phyloP scores from a whole-genome alignment of 2,888 invertebrate genomes.

The Eilema depressum region DNA sequence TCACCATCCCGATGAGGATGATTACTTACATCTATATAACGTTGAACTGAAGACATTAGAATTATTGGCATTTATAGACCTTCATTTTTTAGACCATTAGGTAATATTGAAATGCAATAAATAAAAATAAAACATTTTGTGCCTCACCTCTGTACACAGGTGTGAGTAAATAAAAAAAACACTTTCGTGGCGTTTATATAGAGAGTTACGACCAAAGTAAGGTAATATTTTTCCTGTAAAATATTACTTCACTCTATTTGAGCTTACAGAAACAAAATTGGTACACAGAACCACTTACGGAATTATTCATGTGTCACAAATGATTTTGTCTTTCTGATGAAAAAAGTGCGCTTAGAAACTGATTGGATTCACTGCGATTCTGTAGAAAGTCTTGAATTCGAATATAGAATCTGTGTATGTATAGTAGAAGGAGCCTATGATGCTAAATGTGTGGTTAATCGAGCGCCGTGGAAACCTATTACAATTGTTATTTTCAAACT shows the following conservation, averaged over 20 bases:
- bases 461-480: too few species aligned
- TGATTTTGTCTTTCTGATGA: not conserved
- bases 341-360: not conserved
- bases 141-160: not conserved
- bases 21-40: too few species aligned
- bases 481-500: too few species aligned
- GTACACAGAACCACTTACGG: not conserved
- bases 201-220: not conserved
- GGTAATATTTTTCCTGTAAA: not conserved
- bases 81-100: not conserved
- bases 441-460: too few species aligned
- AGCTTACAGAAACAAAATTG: not conserved
- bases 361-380: not conserved
- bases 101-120: not conserved
- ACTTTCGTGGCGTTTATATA: not conserved
- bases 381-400: not conserved
- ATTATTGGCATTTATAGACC: not conserved
- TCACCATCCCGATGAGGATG: too few species aligned
- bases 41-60: not conserved
- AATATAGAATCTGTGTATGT: not conserved
- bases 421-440: too few species aligned
- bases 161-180: not conserved
- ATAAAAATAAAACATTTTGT: not conserved
- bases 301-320: not conserved
- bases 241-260: slow-evolving; percentile 4